Base-by-base conservation (phyloP, 2,113 vertebrate genomes). In the Thryonomys swinderianus region DNA sequence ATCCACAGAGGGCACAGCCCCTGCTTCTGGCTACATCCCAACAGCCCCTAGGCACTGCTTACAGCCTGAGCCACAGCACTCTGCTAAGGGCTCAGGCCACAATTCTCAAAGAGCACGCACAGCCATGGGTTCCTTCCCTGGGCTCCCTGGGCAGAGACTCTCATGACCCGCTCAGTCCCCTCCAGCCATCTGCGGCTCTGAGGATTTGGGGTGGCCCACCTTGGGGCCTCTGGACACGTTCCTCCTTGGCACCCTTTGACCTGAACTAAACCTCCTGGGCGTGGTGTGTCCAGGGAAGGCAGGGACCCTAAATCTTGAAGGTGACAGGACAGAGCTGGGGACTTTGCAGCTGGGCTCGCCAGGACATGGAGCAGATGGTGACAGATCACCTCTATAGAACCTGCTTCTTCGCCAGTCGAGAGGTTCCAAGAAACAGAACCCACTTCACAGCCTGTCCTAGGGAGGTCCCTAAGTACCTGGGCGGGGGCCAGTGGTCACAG, bases 141-240 rank as follows among this genome's bases (percentile, higher is more conserved):
- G 23, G 42, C 23, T 45, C 7, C 14, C 9, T 13, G 20, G 61
- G 55, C 61, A 57, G 13, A n/a, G 51, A 79, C 11, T 51, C 2
- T 1, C 12, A 9, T 0, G 3, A 37, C 48, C 3, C 1, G 5
- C 37, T 8, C 20, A 42, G 20, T 16, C 11, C 20, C 34, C 34
- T 62, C n/a, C 42, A 5, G 42, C 74, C 57, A 34, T 2, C 32
- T 14, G 53, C 40, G 2, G 34, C 42, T 27, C 12, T 73, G 3
- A 3, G 1, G 74, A 78, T 51, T 78, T 25, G 1, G 12, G 14
- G 48, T 30, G 17, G 42, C 16, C 34, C 34, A 57, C 14, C 66
- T 17, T 48, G 59, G 76, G 27, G 88, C 51, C 76, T 83, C 13
- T 69, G 51, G 13, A 53, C 2, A 1, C 4, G 18, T 10, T 61